Evolutionary conservation across 2,797 vertebrate genomes (phyloP), one percentile per base, ranked within the genome.

Genomic region (Luscinia luscinia): DNA sequence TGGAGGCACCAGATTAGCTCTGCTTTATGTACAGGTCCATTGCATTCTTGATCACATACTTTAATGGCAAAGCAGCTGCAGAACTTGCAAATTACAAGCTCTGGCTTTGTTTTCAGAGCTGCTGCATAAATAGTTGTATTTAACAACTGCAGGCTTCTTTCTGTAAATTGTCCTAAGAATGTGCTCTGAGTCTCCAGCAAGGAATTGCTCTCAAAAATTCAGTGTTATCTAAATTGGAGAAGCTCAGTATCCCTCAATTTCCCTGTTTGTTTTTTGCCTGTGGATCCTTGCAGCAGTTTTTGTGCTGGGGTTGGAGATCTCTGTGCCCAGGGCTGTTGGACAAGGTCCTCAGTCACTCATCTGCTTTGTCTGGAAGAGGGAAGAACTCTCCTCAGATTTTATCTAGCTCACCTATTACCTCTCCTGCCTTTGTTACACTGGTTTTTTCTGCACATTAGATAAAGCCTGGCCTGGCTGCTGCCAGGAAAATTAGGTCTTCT

Each of bases 401-500:
- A 66, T 72, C 66, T 78, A 4, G 58, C 73, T 67, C 69, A 81
- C 67, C 69, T 81, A 8, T 84, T 85, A 73, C 79, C 82, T 79
- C 30, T 46, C 72, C 55, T 88, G 69, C 63, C 74, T 78, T 72
- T 85, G 68, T 74, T 66, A 62, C 48, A 9, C 38, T 73, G 68
- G 0, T 4, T 64, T 86, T 86, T 88, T 82, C 63, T 59, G 48
- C 69, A 63, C 32, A 9, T 63, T 84, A 87, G 73, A 94, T 49
- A 94, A 91, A 89, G 66, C 87, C 84, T 74, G 43, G 52, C 84
- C 84, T 70, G 68, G 46, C 91, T 87, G 87, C 79, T 92, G 84
- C 87, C 76, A 93, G 91, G 64, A 78, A 88, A 96, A 97, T 92
- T 70, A 93, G 82, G 32, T 89, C 76, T 94, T 92, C 89, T 88